Base-by-base conservation (phyloP, 2,888 invertebrate species). In the Tachina lurida region DNA sequence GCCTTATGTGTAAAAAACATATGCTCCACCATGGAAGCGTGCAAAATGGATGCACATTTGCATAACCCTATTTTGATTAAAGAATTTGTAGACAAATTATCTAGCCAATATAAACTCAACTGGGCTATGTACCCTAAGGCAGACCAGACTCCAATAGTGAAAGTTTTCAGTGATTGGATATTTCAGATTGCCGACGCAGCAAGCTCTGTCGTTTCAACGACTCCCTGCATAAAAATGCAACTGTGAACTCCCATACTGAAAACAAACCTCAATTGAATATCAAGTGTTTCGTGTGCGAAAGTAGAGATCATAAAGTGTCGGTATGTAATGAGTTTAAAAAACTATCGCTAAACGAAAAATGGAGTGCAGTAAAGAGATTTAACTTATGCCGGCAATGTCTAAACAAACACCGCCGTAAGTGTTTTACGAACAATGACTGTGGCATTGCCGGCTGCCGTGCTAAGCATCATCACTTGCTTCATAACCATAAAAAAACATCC, bases 81-180 rank as follows among this genome's bases (percentile, higher is more conserved):
- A 54, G 56, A 71, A 31, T 41, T 79, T 15, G 56, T 79, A 10
- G 62, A 63, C 31, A 65, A 22, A 22, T 22, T 22, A 22, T 22
- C 22, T 22, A 22, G 22, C 22, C 22, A 22, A 22, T 22, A 22
- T 47, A 79, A 79, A 73, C 41, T 73, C n/a, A 86, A 63, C 19
- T 76, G 73, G 62, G 79, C 79, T 7, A 75, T 71, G 74, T 10
- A 65, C 17, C 43, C 75, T 1, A 76, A 75, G 49, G 45, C 78
- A n/a, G 52, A 60, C 13, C 7, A 47, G 9, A n/a, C 75, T 2
- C 75, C 86, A 13, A 58, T 75, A 41, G 54, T 82, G 12, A 82
- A 75, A 70, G 22, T n/a, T 4, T 78, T 83, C n/a, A 71, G 83
- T 45, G 71, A 83, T 31, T 81, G 80, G 80, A 19, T 80, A n/a